Percentiles rank a stretch among this genome's conserved stretches.
Conservation (phyloP, 2,797 vertebrate species). For the Discoglossus pictus region DNA sequence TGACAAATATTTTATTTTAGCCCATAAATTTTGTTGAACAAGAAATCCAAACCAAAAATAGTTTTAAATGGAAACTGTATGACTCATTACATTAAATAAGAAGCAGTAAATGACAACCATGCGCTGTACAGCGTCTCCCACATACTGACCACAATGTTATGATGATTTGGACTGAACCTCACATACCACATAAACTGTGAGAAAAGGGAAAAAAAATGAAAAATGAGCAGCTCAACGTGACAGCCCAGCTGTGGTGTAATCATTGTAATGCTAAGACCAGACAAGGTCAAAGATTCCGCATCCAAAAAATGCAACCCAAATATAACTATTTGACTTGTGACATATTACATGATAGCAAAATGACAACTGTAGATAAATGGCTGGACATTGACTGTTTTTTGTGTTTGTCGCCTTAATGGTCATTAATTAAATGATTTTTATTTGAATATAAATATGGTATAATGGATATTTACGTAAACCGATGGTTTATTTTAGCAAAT, state of each 20-base stretch:
- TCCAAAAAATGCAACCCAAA: conserved; percentile 9
- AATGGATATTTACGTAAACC: too few relatives aligned
- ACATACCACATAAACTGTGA: conserved; percentile 17
- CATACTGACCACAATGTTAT: conserved; percentile 4
- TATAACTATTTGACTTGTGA: background rate
- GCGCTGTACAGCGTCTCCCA: too few relatives aligned
- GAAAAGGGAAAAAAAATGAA: conserved; percentile 8
- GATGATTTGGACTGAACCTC: background rate
- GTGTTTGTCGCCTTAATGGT: too few relatives aligned
- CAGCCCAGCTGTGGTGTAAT: conserved; percentile 17
- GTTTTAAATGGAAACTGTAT: too few relatives aligned
- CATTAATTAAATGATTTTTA: too few relatives aligned
- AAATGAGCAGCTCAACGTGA: conserved; percentile 11
- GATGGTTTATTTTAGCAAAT: too few relatives aligned
- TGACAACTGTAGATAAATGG: background rate
- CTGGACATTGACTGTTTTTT: background rate
- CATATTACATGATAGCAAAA: background rate
- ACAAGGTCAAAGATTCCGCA: conserved; percentile 10
- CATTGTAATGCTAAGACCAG: conserved; percentile 7
- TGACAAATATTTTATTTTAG: too few relatives aligned
- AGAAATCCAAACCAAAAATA: too few relatives aligned
- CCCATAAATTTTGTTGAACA: too few relatives aligned
- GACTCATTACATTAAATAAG: too few relatives aligned
- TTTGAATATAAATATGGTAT: too few relatives aligned
- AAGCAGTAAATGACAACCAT: too few relatives aligned